A percentile compares a stretch with the other conserved stretches of the same genome.
Evolutionary conservation across 2,888 invertebrate species (phyloP).

Genomic region (Mythimna pallens): DNA sequence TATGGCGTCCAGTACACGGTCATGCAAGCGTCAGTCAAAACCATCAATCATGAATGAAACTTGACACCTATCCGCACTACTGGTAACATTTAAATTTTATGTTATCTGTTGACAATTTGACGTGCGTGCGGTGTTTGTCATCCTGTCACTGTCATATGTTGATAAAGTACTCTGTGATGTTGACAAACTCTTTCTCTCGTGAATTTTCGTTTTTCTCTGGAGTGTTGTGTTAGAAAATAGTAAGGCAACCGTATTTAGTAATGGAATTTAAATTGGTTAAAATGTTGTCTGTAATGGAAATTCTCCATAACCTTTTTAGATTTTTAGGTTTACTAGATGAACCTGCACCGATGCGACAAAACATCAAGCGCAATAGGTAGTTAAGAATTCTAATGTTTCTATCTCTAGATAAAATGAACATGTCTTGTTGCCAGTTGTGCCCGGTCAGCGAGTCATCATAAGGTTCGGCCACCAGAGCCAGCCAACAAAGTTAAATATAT

Average conservation of each 20-base stretch:
- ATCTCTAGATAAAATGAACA: slow-evolving; percentile 82
- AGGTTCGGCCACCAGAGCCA: background rate
- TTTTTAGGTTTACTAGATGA: slow-evolving; percentile 80
- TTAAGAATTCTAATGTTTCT: slow-evolving; percentile 72
- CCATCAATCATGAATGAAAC: too few species aligned
- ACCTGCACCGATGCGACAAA: slow-evolving; percentile 73
- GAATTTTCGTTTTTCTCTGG: background rate
- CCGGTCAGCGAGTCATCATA: background rate
- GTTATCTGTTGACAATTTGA: background rate
- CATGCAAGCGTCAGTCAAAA: too few species aligned
- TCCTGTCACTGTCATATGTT: background rate
- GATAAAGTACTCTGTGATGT: too few species aligned
- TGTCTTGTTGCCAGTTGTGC: slow-evolving; percentile 1
- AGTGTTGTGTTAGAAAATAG: background rate
- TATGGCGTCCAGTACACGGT: too few species aligned
- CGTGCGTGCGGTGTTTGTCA: background rate
- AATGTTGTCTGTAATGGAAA: slow-evolving; percentile 85
- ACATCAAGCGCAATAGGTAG: slow-evolving; percentile 88
- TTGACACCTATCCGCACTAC: too few species aligned
- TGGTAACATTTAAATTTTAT: slow-evolving; percentile 2
- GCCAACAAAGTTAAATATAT: slow-evolving; percentile 1
- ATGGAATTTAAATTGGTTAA: slow-evolving; percentile 79
- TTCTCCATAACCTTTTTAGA: slow-evolving; percentile 77
- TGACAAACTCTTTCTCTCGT: background rate
- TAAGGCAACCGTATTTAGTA: slow-evolving; percentile 67